Percentiles rank a stretch among this genome's conserved stretches.
Evolutionary conservation across 2,113 vertebrate species (phyloP).

Genomic region (Sula dactylatra): DNA sequence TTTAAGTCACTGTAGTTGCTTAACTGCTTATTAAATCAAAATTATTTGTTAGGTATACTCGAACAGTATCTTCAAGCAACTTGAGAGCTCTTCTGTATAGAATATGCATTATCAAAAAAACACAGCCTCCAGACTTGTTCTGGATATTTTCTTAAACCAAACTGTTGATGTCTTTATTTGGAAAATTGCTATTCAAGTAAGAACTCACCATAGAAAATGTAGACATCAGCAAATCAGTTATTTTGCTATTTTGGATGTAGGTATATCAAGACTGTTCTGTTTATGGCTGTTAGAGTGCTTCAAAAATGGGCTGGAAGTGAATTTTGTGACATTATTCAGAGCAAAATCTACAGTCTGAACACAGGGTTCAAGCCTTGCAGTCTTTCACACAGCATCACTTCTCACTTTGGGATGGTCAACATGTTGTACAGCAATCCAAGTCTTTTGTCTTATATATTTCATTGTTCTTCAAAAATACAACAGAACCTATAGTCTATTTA

Average conservation of each 20-base stretch:
- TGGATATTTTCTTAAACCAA: background rate
- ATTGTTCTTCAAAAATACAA: background rate
- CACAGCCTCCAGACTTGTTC: background rate
- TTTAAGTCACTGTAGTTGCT: background rate
- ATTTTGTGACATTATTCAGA: background rate
- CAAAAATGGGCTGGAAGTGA: background rate
- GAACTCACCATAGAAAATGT: background rate
- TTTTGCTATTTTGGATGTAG: background rate
- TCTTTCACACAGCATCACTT: background rate
- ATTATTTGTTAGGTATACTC: background rate
- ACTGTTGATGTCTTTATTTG: background rate
- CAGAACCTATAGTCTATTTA: background rate
- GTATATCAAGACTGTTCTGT: background rate
- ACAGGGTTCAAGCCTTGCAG: background rate
- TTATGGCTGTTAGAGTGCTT: background rate
- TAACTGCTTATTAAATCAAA: background rate
- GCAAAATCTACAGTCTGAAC: background rate
- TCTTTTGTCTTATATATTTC: background rate
- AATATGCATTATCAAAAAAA: background rate
- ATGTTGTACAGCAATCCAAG: background rate
- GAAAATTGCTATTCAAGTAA: background rate
- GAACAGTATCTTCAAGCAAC: background rate
- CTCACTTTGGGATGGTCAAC: background rate
- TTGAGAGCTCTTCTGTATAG: background rate
- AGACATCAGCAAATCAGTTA: background rate